Evolutionary conservation across 2,113 vertebrate species (phyloP), one percentile per base, ranked within the genome.

Genomic region (Nematolebias whitei): DNA sequence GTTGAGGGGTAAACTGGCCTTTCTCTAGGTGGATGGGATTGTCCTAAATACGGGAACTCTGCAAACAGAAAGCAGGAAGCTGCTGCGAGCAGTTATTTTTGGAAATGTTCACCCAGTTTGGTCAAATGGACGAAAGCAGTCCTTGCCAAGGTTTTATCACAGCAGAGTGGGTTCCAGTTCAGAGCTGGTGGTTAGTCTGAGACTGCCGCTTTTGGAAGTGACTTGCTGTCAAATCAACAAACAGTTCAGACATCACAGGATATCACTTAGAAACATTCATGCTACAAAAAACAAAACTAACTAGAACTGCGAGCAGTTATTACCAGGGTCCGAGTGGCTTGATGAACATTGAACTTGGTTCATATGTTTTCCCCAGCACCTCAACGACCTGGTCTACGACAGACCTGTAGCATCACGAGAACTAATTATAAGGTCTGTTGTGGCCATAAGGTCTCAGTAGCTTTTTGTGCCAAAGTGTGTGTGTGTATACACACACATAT

Each of bases 41-140:
- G 71, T 44, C 16, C 65, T 40, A 43, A 56, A 78, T 74, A 54
- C 60, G 18, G 52, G 32, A 35, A 59, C 47, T 55, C 35, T 60
- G 58, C 24, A 76, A 18, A 59, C 44, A 40, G 40, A 47, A 29
- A 64, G 61, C 10, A 29, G 68, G 60, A 66, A 84, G 68, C 0
- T 52, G 69, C 52, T 75, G 61, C 24, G 41, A 70, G 68, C 40
- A 51, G 66, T 65, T 87, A 68, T 76, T 86, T 82, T 41, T 59
- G 60, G 77, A 61, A 39, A 29, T 23, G 8, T 59, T 70, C 68
- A 39, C 61, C 71, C 62, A 71, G 59, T 71, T 64, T 56, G 55
- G 51, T 60, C 39, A 65, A 71, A 49, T 71, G 63, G 67, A 63
- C 13, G 20, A 68, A 26, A 39, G 26, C 20, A 10, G 39, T 12